A percentile compares a stretch with the other conserved stretches of the same genome.
Conservation (phyloP, 1,140 invertebrate genomes). For the Coenobita brevimanus region DNA sequence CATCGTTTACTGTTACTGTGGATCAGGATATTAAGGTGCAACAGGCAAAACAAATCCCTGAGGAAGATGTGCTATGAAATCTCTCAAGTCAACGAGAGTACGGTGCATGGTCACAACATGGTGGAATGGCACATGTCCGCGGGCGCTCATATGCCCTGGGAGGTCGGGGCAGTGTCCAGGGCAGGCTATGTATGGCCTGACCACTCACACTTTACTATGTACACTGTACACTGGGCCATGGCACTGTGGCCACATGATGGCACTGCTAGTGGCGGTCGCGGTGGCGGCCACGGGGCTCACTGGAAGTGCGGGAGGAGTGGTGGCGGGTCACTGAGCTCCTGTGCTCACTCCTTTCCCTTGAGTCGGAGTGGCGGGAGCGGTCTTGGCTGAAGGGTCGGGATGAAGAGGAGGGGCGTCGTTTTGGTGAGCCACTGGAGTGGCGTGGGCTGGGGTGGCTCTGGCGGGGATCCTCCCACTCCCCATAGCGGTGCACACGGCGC, state of each 20-base stretch:
- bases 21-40: too few species aligned
- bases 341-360: conserved; percentile 23
- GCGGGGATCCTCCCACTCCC: conserved; percentile 50
- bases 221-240: conserved; percentile 63
- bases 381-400: conserved; percentile 12
- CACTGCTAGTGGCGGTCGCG: conserved; percentile 38
- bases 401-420: conserved; percentile 17
- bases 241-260: conserved; percentile 43
- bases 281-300: conserved; percentile 36
- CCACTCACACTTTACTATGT: conserved; percentile 57
- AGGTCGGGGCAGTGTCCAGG: conserved; percentile 6
- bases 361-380: conserved; percentile 1
- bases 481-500: conserved; percentile 31
- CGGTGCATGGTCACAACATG: conserved; percentile 1
- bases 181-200: conserved; percentile 30
- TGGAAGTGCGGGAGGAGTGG: neutral
- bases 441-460: conserved; percentile 1
- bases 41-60: too few species aligned
- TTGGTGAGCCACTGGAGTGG: neutral
- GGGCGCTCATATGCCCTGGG: conserved; percentile 17
- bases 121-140: conserved; percentile 39
- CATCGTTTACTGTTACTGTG: too few species aligned
- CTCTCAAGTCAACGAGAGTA: too few species aligned
- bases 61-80: too few species aligned
- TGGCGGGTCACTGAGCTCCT: neutral